These are phyloP conservation scores for Ispidina picta DNA, from an alignment of 2,797 vertebrate genomes.

Conservation along the genomic window DNA sequence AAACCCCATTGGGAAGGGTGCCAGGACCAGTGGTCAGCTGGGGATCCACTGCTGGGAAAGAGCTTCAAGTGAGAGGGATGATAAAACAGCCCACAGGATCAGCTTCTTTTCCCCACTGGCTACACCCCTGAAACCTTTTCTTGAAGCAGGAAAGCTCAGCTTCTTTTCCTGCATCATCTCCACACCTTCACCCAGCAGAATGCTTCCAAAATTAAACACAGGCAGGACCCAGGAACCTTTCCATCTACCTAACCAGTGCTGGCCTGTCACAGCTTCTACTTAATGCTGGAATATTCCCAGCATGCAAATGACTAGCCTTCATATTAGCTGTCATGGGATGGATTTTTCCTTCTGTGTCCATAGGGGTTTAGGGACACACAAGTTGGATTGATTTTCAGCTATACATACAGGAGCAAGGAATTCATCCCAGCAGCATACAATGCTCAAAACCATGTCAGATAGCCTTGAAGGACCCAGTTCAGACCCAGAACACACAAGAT, in stretches of 20 bases:
- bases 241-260: neutral
- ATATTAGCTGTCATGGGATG: neutral
- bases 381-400: neutral
- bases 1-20: neutral
- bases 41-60: neutral
- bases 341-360: neutral
- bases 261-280: neutral
- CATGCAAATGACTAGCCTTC: neutral
- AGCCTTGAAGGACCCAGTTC: neutral
- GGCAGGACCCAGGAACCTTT: neutral
- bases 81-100: neutral
- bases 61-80: neutral
- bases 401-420: neutral
- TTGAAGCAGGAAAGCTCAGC: neutral
- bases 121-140: neutral
- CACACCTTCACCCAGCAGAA: neutral
- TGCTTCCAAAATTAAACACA: constrained; percentile 7
- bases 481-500: neutral
- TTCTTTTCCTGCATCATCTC: neutral
- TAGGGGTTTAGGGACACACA: neutral
- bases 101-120: neutral
- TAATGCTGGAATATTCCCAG: constrained; percentile 13
- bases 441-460: neutral
- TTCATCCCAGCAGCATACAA: neutral
- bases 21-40: neutral